Conservation (phyloP, 2,888 invertebrate genomes). For the Chydorus sphaericus region DNA sequence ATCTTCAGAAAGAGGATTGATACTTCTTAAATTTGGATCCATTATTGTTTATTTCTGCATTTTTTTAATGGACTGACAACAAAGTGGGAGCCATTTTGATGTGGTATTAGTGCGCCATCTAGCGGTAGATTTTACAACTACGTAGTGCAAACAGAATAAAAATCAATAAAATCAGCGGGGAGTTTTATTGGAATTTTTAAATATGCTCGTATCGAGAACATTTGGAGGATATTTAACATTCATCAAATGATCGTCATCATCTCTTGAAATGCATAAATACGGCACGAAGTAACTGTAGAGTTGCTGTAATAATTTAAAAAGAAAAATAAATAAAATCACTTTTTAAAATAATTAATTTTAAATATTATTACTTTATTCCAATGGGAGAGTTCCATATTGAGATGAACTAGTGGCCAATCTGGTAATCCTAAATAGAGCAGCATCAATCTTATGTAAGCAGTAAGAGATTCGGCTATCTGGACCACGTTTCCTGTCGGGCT, state of each 20-base stretch:
- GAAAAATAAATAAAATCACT: not conserved
- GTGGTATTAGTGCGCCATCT: too few relatives aligned
- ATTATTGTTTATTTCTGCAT: too few relatives aligned
- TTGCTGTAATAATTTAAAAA: not conserved
- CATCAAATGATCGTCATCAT: not conserved
- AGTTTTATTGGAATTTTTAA: not conserved
- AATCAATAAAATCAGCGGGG: not conserved
- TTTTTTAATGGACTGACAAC: too few relatives aligned
- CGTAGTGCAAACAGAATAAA: too few relatives aligned
- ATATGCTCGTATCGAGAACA: not conserved
- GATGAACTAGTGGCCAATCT: conserved; percentile 8
- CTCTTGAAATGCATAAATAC: not conserved
- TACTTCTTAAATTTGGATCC: too few relatives aligned
- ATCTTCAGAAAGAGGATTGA: too few relatives aligned
- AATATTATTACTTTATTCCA: conserved; percentile 1
- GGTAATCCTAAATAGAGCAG: conserved; percentile 9
- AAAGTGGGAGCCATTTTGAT: too few relatives aligned
- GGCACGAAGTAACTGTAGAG: not conserved
- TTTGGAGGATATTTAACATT: not conserved
- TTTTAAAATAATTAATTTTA: not conserved
- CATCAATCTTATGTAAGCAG: conserved; percentile 6
- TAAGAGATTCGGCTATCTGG: not conserved
- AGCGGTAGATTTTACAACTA: too few relatives aligned
- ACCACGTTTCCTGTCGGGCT: not conserved
- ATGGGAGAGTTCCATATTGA: not conserved